Percentiles rank a stretch among this genome's conserved stretches.
phyloP scores from a whole-genome alignment of 2,113 vertebrate genomes.

The Nestor notabilis region DNA sequence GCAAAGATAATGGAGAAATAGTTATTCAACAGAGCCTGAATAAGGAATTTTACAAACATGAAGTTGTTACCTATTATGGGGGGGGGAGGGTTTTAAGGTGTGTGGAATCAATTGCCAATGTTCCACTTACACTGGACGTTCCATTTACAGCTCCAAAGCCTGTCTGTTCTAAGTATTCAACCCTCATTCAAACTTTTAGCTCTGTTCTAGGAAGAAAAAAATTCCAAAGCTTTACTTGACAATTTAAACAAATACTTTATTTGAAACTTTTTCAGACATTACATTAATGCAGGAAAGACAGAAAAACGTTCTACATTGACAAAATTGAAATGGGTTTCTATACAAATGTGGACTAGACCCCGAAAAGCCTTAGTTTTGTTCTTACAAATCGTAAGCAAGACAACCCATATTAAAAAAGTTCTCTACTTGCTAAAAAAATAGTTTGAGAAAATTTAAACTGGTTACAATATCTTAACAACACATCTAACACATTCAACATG shows the following conservation, averaged over 20 bases:
- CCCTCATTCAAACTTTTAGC: background rate
- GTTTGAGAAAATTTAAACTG: constrained; percentile 60
- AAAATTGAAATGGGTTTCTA: background rate
- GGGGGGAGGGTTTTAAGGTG: too few relatives aligned
- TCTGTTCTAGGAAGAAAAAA: background rate
- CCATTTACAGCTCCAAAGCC: background rate
- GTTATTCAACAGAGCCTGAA: background rate
- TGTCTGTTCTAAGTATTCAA: background rate
- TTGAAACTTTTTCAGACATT: background rate
- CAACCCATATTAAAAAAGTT: constrained; percentile 48
- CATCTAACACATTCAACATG: constrained; percentile 43
- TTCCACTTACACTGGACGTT: background rate
- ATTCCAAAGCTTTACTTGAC: background rate
- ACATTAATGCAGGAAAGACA: background rate
- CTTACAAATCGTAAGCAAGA: constrained; percentile 25
- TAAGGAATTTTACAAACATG: background rate
- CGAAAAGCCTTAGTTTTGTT: background rate
- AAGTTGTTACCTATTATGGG: background rate
- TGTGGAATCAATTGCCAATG: background rate
- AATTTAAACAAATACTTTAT: background rate
- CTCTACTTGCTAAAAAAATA: constrained; percentile 69
- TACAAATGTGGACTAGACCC: background rate
- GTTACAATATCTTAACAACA: constrained; percentile 72
- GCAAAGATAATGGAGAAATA: background rate
- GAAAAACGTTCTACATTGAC: background rate